Conservation (phyloP, 2,888 invertebrate species). For the Physocephala rufipes region DNA sequence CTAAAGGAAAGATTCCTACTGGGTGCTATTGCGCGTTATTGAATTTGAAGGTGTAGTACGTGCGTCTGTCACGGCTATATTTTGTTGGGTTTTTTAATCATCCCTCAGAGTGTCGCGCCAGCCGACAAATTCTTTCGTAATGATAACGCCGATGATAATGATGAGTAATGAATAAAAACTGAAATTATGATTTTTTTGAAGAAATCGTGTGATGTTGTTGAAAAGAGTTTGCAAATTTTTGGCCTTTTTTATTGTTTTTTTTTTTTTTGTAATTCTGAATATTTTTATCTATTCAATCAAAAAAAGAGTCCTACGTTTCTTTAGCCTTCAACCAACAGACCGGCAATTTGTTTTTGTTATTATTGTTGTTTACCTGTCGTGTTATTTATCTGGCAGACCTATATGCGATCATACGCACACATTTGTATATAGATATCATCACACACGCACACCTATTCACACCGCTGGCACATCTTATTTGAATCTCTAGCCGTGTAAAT, state of each 20-base stretch:
- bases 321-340: constrained; percentile 7
- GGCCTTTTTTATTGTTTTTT: background rate
- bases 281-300: constrained; percentile 23
- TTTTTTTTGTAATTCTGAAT: background rate
- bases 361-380: no score
- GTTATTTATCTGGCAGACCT: no score
- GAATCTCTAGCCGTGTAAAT: constrained; percentile 16
- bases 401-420: no score
- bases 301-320: constrained; percentile 9
- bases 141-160: constrained; percentile 11
- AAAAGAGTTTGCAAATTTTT: constrained; percentile 12
- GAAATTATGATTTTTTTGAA: constrained; percentile 4
- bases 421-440: no score
- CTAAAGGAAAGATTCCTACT: background rate
- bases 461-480: constrained; percentile 25
- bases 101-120: background rate
- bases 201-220: background rate
- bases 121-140: constrained; percentile 14
- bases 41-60: constrained; percentile 23
- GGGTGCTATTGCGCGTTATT: background rate
- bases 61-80: background rate
- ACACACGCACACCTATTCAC: background rate
- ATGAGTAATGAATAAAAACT: constrained; percentile 11
- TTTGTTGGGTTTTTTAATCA: background rate
- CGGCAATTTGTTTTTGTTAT: background rate